These are phyloP conservation scores for Eretmocerus hayati DNA, from an alignment of 2,888 invertebrate genomes.

Conservation along the genomic window DNA sequence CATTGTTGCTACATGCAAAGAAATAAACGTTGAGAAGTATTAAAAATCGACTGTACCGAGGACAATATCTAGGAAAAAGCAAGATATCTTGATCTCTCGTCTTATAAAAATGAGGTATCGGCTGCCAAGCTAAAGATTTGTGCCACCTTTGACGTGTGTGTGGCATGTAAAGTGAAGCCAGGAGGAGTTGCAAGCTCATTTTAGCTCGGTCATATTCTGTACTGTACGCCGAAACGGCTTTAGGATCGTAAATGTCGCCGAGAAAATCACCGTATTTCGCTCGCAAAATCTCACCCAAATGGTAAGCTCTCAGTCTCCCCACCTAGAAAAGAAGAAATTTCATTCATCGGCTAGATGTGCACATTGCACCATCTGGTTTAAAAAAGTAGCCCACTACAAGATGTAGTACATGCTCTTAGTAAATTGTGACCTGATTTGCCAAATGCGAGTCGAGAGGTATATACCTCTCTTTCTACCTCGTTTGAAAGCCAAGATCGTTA, in stretches of 20 bases:
- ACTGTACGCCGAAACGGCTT: conserved; percentile 47
- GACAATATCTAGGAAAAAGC: conserved; percentile 28
- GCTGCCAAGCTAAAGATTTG: conserved; percentile 58
- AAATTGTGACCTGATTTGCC: no score
- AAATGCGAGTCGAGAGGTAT: no score
- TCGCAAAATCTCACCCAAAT: conserved; percentile 49
- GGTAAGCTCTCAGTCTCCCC: conserved; percentile 51
- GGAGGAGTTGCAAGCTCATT: conserved; percentile 62
- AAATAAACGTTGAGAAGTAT: no score
- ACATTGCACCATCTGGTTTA: no score
- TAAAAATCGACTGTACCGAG: no score
- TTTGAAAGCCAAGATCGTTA: no score
- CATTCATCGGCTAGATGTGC: no score
- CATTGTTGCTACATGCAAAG: no score
- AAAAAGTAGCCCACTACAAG: no score
- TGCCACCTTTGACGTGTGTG: conserved; percentile 53
- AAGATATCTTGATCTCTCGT: conserved; percentile 25
- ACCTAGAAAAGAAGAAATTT: no score
- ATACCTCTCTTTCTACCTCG: no score
- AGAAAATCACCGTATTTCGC: conserved; percentile 48
- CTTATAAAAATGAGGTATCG: conserved; percentile 50
- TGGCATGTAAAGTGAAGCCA: conserved; percentile 64
- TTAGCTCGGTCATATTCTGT: conserved; percentile 68
- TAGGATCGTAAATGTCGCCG: conserved; percentile 47
- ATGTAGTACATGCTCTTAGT: no score